Conservation (phyloP, 2,888 invertebrate species). For the Cerceris ruficornis region DNA sequence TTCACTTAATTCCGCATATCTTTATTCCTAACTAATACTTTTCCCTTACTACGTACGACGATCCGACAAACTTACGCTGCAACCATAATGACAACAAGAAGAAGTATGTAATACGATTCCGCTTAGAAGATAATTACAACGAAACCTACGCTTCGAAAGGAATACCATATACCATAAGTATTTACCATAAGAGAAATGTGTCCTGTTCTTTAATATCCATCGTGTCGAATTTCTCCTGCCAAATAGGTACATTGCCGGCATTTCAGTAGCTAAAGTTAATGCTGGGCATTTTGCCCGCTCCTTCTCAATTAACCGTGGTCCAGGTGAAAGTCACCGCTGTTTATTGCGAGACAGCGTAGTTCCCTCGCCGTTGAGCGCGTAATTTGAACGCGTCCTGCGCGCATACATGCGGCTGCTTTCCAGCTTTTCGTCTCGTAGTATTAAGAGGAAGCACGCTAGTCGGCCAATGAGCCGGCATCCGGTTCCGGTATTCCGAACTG, state of each 20-base stretch:
- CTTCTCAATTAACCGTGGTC: slow-evolving; percentile 27
- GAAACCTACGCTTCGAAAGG: too few species aligned
- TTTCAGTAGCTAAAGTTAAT: slow-evolving; percentile 4
- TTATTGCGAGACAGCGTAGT: background rate
- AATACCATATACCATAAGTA: background rate
- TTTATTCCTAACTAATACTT: background rate
- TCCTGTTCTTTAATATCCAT: background rate
- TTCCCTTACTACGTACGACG: background rate
- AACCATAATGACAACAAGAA: background rate
- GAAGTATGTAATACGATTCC: background rate
- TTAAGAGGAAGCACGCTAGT: slow-evolving; percentile 48
- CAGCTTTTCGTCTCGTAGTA: slow-evolving; percentile 36
- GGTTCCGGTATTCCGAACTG: slow-evolving; percentile 24
- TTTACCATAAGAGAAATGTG: background rate
- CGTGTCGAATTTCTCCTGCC: slow-evolving; percentile 5
- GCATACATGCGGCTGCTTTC: slow-evolving; percentile 14
- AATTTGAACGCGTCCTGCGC: background rate
- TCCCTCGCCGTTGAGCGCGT: background rate
- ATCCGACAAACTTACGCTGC: background rate
- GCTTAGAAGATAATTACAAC: background rate
- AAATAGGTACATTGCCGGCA: background rate
- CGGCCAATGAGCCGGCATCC: slow-evolving; percentile 35
- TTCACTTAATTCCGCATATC: background rate
- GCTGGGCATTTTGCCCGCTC: slow-evolving; percentile 14
- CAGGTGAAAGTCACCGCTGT: slow-evolving; percentile 13